These are phyloP conservation scores for Catostylus mosaicus DNA, from an alignment of 30 jellyfish, hydroid and myxozoan genomes.

Conservation along the genomic window DNA sequence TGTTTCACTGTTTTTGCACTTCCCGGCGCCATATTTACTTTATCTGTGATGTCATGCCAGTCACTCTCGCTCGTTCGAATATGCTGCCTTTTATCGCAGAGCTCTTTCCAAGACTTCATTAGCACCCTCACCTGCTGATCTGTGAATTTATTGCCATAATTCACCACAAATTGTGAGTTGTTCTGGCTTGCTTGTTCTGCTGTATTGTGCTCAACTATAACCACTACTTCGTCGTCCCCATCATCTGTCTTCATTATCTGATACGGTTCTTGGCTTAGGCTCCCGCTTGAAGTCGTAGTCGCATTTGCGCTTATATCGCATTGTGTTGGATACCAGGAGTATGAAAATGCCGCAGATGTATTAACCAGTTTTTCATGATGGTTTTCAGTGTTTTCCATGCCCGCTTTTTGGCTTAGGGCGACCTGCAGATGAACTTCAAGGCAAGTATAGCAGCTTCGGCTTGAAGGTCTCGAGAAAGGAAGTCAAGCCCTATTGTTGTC, in stretches of 20 bases:
- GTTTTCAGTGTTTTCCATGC: slow-evolving; percentile 10
- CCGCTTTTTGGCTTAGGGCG: not conserved
- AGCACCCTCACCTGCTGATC: slow-evolving; percentile 63
- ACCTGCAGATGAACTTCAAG: not conserved
- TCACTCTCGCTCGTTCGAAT: slow-evolving; percentile 52
- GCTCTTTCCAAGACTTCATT: slow-evolving; percentile 66
- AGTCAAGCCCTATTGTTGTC: slow-evolving; percentile 58
- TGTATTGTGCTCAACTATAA: slow-evolving; percentile 53
- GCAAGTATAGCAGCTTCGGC: slow-evolving; percentile 20
- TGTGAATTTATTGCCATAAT: slow-evolving; percentile 49
- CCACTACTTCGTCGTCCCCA: slow-evolving; percentile 56
- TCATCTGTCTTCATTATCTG: slow-evolving; percentile 58
- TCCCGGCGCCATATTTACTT: slow-evolving; percentile 76
- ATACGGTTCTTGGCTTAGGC: slow-evolving; percentile 56
- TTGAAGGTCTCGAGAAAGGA: slow-evolving; percentile 70
- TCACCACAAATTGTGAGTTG: slow-evolving; percentile 3
- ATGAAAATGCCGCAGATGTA: slow-evolving; percentile 47
- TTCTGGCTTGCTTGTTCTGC: slow-evolving; percentile 39
- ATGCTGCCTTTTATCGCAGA: slow-evolving; percentile 41
- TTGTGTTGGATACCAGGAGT: slow-evolving; percentile 71
- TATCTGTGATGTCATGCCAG: slow-evolving; percentile 72
- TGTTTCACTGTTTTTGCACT: slow-evolving; percentile 66
- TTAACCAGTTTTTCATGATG: not conserved
- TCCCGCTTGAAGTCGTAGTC: slow-evolving; percentile 25
- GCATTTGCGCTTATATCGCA: slow-evolving; percentile 45